These are phyloP conservation scores for Puffinus mauretanicus DNA, from an alignment of 2,113 vertebrate genomes.

Conservation along the genomic window DNA sequence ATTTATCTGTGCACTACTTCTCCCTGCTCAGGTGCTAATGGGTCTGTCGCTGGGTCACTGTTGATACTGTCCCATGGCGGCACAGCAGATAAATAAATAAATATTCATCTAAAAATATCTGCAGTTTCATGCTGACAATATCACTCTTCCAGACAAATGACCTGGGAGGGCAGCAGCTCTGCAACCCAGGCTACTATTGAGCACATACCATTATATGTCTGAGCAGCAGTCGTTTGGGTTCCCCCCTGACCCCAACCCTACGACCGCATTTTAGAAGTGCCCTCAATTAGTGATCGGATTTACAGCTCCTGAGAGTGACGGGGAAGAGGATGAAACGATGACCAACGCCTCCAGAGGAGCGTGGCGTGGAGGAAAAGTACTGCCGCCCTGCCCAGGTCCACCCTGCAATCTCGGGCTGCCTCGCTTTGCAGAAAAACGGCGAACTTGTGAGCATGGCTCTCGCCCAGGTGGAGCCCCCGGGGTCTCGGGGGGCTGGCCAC, in stretches of 20 bases:
- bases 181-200: neutral
- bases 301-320: neutral
- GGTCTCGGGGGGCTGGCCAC: rapidly evolving
- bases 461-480: neutral
- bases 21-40: neutral
- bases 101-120: neutral
- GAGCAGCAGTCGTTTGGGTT: neutral
- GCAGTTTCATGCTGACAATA: neutral
- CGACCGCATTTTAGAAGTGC: neutral
- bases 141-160: neutral
- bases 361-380: rapidly evolving
- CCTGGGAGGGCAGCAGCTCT: neutral
- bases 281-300: neutral
- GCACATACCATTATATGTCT: rapidly evolving
- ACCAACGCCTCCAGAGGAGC: neutral
- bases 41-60: neutral
- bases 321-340: rapidly evolving
- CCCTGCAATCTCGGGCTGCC: neutral
- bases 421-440: neutral
- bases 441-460: rapidly evolving
- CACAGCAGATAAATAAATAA: neutral
- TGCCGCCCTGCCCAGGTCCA: neutral
- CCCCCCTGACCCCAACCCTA: neutral
- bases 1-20: neutral
- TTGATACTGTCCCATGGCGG: rapidly evolving